Percentiles rank a stretch among this genome's conserved stretches.
These are phyloP conservation scores for Thunnus albacares DNA, from an alignment of 2,797 vertebrate species.

Conservation along the genomic window DNA sequence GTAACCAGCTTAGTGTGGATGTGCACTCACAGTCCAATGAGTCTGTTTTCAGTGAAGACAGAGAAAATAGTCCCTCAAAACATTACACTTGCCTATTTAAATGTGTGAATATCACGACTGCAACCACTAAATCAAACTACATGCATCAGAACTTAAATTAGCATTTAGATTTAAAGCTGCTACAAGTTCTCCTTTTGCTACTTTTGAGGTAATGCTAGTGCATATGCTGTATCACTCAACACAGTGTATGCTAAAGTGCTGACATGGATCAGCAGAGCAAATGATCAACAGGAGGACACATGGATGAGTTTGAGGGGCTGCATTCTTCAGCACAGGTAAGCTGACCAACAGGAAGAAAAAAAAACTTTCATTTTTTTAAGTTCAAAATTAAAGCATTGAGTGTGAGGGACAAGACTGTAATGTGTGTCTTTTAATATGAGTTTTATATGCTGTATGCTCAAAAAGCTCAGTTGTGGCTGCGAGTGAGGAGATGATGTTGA, in stretches of 20 bases:
- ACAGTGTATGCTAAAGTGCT: neutral
- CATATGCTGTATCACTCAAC: constrained; percentile 1
- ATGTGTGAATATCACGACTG: neutral
- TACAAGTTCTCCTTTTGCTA: constrained; percentile 5
- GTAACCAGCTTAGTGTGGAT: too few species aligned
- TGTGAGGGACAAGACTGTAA: neutral
- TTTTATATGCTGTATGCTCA: neutral
- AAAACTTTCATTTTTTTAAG: neutral
- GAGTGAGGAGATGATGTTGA: neutral
- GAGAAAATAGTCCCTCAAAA: too few species aligned
- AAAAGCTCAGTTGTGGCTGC: too few species aligned
- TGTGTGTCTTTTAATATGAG: neutral
- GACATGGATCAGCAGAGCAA: constrained; percentile 56
- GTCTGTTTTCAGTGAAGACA: too few species aligned
- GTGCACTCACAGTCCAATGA: too few species aligned
- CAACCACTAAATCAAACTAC: neutral
- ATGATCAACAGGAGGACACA: constrained; percentile 39
- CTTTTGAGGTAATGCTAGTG: neutral
- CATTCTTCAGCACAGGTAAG: constrained; percentile 6
- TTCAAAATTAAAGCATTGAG: neutral
- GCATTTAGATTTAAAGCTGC: constrained; percentile 50
- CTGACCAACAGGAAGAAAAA: neutral
- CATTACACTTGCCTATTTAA: neutral
- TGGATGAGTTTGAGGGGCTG: constrained; percentile 1
- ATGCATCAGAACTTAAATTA: constrained; percentile 26